Conservation (phyloP, 1,140 invertebrate genomes). For the Drosophila neocordata region DNA sequence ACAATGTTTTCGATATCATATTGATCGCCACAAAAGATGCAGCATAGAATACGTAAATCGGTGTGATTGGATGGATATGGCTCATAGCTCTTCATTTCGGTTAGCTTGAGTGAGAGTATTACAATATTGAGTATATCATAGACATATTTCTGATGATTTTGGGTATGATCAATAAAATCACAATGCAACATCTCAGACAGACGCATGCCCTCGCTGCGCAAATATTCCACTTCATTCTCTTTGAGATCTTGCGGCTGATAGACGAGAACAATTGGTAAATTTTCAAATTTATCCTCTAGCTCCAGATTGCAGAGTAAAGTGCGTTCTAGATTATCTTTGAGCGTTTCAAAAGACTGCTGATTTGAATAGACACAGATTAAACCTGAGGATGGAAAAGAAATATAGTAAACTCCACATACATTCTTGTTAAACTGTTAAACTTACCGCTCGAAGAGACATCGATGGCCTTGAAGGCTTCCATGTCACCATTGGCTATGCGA, state of each 20-base stretch:
- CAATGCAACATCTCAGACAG: constrained; percentile 90
- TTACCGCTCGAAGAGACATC: constrained; percentile 85
- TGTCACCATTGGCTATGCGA: constrained; percentile 92
- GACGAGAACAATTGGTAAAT: constrained; percentile 94
- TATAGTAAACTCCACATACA: background rate
- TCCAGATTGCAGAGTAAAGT: constrained; percentile 95
- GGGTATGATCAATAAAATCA: constrained; percentile 81
- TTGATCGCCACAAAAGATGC: constrained; percentile 98
- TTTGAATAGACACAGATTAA: constrained; percentile 96
- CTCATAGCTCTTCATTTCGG: constrained; percentile 80
- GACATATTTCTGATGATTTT: constrained; percentile 82
- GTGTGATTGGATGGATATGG: constrained; percentile 82
- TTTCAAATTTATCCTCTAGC: constrained; percentile 92
- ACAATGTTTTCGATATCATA: constrained; percentile 95
- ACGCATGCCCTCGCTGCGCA: constrained; percentile 95
- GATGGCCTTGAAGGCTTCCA: constrained; percentile 82
- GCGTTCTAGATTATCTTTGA: constrained; percentile 95
- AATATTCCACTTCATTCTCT: constrained; percentile 91
- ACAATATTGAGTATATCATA: constrained; percentile 81
- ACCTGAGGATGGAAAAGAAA: constrained; percentile 83
- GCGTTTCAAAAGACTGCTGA: constrained; percentile 95
- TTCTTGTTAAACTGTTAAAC: constrained; percentile 47
- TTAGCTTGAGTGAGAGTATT: constrained; percentile 75
- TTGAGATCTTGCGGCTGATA: constrained; percentile 93
- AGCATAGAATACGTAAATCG: constrained; percentile 93